Evolutionary conservation across 2,888 invertebrate species (phyloP).

Genomic region (Laspeyria flexula): DNA sequence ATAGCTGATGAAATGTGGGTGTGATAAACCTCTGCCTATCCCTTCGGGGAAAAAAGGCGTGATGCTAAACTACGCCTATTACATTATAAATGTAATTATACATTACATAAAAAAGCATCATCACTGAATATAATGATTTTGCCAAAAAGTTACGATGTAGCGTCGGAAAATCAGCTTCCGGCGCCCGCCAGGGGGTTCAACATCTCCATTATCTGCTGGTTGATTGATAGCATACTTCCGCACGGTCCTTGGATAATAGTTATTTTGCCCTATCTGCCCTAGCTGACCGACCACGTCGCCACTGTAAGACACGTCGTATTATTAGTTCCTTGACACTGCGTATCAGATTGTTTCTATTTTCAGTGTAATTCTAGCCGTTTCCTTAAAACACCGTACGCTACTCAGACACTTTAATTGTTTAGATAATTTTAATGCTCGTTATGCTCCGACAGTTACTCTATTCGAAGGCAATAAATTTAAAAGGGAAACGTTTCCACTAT

Average conservation of each 20-base stretch:
- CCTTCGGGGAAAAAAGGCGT: too few species aligned
- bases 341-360: constrained; percentile 55
- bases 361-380: constrained; percentile 46
- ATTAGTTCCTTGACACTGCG: constrained; percentile 56
- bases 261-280: constrained; percentile 64
- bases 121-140: constrained; percentile 34
- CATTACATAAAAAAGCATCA: too few species aligned
- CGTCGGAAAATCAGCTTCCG: constrained; percentile 65
- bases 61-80: too few species aligned
- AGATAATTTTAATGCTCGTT: constrained; percentile 30
- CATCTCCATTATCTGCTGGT: constrained; percentile 73
- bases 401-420: constrained; percentile 29
- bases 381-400: constrained; percentile 28
- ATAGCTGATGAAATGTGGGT: too few species aligned
- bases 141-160: constrained; percentile 41
- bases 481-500: constrained; percentile 35
- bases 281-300: constrained; percentile 27
- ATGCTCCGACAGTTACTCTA: constrained; percentile 12
- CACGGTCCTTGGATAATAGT: constrained; percentile 58
- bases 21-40: too few species aligned
- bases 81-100: too few species aligned
- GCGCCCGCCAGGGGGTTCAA: constrained; percentile 69
- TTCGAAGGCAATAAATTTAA: constrained; percentile 30
- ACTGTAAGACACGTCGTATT: constrained; percentile 42
- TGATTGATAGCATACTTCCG: constrained; percentile 82